These are phyloP conservation scores for Edolisoma coerulescens DNA, from an alignment of 2,113 vertebrate genomes.

Conservation along the genomic window DNA sequence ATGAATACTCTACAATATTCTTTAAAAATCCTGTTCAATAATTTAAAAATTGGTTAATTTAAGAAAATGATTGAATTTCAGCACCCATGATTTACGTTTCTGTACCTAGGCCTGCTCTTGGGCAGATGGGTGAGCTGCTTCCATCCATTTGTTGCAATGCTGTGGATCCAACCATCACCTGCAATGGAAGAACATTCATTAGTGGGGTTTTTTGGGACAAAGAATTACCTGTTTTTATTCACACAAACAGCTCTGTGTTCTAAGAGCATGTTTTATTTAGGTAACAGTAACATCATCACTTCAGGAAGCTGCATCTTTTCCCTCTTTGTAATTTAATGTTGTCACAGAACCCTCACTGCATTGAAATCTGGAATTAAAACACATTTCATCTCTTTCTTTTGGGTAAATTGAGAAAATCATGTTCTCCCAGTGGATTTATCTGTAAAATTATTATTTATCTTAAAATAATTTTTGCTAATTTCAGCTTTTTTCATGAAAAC, in stretches of 20 bases:
- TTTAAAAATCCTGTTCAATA: neutral
- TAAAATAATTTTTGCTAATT: neutral
- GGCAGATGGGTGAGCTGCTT: slow-evolving; percentile 83
- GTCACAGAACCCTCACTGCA: neutral
- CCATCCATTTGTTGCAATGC: slow-evolving; percentile 83
- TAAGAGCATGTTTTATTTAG: neutral
- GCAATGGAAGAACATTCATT: neutral
- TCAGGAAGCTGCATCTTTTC: neutral
- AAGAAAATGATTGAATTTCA: neutral
- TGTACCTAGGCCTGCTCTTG: slow-evolving; percentile 87
- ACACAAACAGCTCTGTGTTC: neutral
- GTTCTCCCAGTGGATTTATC: neutral
- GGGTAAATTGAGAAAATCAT: neutral
- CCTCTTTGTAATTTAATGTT: neutral
- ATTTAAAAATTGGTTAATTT: neutral
- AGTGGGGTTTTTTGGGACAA: neutral
- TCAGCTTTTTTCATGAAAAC: neutral
- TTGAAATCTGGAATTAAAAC: neutral
- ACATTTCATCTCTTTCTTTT: neutral
- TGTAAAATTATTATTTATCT: neutral
- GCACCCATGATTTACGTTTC: neutral
- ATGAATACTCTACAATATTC: neutral
- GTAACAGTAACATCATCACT: neutral
- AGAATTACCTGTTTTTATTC: neutral
- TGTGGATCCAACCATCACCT: slow-evolving; percentile 91